Conservation (phyloP, 1,140 invertebrate species). For the Drosophila seguyi region DNA sequence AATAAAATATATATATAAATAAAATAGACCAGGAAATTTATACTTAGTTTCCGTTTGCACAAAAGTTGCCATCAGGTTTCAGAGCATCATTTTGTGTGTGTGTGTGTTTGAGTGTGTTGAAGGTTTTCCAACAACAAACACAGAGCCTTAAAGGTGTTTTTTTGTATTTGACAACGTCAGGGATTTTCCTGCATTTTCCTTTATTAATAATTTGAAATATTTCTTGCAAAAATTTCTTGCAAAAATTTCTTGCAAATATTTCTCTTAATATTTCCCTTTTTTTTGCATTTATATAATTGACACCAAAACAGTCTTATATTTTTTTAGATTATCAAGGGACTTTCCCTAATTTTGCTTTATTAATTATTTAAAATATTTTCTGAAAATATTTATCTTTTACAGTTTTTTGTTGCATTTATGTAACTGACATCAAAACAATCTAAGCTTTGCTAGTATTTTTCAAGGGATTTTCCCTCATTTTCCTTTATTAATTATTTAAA, state of each 20-base stretch:
- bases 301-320: too few species aligned
- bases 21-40: constrained; percentile 13
- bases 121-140: neutral
- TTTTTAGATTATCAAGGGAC: too few species aligned
- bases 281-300: too few species aligned
- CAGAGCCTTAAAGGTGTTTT: neutral
- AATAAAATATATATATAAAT: constrained; percentile 24
- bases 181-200: neutral
- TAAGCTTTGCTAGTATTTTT: too few species aligned
- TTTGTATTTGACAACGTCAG: constrained; percentile 1
- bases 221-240: neutral
- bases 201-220: neutral
- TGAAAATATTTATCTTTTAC: too few species aligned
- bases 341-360: neutral
- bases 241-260: too few species aligned
- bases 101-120: neutral
- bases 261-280: too few species aligned
- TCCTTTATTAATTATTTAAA: neutral
- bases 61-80: constrained; percentile 5
- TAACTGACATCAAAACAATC: too few species aligned
- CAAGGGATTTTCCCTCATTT: too few species aligned
- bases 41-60: constrained; percentile 5
- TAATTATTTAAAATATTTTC: neutral
- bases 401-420: too few species aligned
- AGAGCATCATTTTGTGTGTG: neutral